Evolutionary conservation across 2,797 vertebrate genomes (phyloP).

Genomic region (Leptoclinus maculatus): DNA sequence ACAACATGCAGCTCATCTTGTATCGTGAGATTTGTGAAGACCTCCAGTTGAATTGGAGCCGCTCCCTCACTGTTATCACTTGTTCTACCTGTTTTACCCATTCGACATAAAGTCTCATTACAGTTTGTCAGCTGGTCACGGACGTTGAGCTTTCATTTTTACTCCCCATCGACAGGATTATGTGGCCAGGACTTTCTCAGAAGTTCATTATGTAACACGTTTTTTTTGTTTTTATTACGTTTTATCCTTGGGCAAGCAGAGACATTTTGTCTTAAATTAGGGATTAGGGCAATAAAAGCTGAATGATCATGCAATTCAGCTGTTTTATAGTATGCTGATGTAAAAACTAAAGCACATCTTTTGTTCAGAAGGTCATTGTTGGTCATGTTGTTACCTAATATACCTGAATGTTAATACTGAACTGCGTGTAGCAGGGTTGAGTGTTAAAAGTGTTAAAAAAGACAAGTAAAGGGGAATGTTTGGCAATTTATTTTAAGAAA

Average conservation of each 20-base stretch:
- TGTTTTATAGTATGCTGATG: neutral
- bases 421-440: neutral
- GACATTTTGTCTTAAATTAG: neutral
- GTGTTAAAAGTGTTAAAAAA: neutral
- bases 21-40: neutral
- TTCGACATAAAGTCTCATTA: neutral
- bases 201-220: neutral
- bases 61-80: neutral
- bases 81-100: neutral
- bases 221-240: neutral
- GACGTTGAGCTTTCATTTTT: neutral
- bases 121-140: neutral
- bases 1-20: conserved; percentile 33
- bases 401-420: neutral
- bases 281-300: neutral
- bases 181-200: neutral
- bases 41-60: conserved; percentile 1
- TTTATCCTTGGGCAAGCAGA: neutral
- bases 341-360: neutral
- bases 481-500: neutral
- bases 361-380: neutral
- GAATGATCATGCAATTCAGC: neutral
- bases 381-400: neutral
- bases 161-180: neutral
- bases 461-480: neutral